Percentiles rank a stretch among this genome's conserved stretches.
Evolutionary conservation across 1,140 invertebrate species (phyloP).

Genomic region (Danaus plexippus): DNA sequence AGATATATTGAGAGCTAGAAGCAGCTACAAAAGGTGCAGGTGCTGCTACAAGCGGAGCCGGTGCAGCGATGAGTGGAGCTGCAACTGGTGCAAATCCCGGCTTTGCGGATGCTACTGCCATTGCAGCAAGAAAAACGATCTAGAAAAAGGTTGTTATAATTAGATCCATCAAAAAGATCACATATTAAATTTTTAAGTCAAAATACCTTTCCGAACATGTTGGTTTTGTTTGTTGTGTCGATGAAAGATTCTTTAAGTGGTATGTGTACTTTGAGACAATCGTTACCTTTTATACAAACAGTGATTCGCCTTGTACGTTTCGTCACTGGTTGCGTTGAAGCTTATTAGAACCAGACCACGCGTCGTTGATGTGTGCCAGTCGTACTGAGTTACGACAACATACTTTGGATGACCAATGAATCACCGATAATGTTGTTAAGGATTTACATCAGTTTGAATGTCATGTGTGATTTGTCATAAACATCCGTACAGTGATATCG

Average conservation of each 20-base stretch:
- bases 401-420: constrained; percentile 23
- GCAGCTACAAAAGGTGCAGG: constrained; percentile 75
- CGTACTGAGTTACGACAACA: constrained; percentile 45
- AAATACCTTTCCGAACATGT: constrained; percentile 61
- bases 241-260: constrained; percentile 43
- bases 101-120: constrained; percentile 54
- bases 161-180: background rate
- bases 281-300: constrained; percentile 59
- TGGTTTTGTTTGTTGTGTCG: constrained; percentile 37
- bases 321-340: constrained; percentile 41
- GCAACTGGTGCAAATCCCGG: constrained; percentile 50
- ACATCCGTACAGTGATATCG: too few relatives aligned
- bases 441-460: constrained; percentile 28
- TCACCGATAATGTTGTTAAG: constrained; percentile 36
- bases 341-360: constrained; percentile 49
- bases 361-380: constrained; percentile 44
- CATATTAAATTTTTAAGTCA: constrained; percentile 6
- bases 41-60: constrained; percentile 38
- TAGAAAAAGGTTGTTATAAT: constrained; percentile 28
- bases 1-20: constrained; percentile 75
- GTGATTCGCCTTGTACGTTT: constrained; percentile 68
- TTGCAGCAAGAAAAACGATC: constrained; percentile 47
- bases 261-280: constrained; percentile 45
- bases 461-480: constrained; percentile 10
- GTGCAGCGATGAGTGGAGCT: constrained; percentile 39